Evolutionary conservation across 2,113 vertebrate species (phyloP).

Genomic region (Monarcha castaneiventris): DNA sequence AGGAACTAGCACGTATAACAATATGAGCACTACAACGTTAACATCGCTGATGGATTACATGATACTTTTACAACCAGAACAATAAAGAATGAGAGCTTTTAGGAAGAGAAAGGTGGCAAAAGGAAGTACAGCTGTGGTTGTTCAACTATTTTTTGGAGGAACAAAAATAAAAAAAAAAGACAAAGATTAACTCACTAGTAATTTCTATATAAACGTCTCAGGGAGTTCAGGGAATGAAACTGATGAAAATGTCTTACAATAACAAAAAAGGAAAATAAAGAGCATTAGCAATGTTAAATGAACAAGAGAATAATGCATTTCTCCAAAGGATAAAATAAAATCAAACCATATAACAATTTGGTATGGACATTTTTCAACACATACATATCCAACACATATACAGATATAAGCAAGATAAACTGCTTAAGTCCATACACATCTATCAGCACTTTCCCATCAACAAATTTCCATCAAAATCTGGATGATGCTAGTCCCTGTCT

Average conservation of each 20-base stretch:
- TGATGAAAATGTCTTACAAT: constrained; percentile 78
- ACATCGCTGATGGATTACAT: constrained; percentile 42
- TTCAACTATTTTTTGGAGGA: background rate
- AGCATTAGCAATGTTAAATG: constrained; percentile 28
- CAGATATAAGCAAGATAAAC: background rate
- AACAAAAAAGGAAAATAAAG: constrained; percentile 50
- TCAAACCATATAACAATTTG: background rate
- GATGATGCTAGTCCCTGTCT: background rate
- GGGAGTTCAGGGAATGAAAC: constrained; percentile 84
- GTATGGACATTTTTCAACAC: background rate
- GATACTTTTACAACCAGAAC: constrained; percentile 63
- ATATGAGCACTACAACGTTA: constrained; percentile 30
- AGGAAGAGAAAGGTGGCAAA: constrained; percentile 34
- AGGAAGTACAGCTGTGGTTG: background rate
- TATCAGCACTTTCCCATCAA: background rate
- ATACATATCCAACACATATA: background rate
- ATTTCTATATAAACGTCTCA: constrained; percentile 87
- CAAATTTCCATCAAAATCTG: background rate
- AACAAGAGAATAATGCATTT: constrained; percentile 33
- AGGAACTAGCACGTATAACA: constrained; percentile 8
- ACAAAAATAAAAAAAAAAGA: constrained; percentile 37
- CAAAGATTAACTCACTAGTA: constrained; percentile 83
- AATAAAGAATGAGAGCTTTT: background rate
- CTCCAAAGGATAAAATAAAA: background rate
- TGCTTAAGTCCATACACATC: background rate